Conservation (phyloP, 2,888 invertebrate genomes). For the Scaptomyza polygonia region DNA sequence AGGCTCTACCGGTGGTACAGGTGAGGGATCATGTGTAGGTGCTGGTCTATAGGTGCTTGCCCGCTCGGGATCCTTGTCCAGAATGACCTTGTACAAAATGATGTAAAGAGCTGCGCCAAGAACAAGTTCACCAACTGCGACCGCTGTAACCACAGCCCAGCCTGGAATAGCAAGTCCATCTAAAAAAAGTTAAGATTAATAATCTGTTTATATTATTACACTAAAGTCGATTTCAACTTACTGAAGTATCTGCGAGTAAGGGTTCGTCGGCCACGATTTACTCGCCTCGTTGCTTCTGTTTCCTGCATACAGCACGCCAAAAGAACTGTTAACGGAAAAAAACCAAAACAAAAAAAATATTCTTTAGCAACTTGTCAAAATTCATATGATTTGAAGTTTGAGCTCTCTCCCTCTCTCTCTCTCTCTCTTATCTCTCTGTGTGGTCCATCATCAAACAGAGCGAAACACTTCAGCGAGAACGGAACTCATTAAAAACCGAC, state of each 20-base stretch:
- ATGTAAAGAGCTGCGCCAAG: constrained; percentile 89
- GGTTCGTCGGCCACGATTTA: constrained; percentile 91
- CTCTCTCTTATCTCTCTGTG: too few relatives aligned
- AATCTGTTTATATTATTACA: neutral
- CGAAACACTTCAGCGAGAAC: constrained; percentile 29
- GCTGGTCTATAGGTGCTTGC: constrained; percentile 83
- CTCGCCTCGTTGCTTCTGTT: constrained; percentile 91
- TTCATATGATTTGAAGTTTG: constrained; percentile 28
- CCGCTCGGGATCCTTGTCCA: constrained; percentile 83
- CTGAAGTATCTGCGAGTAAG: constrained; percentile 91
- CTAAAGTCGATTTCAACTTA: constrained; percentile 85
- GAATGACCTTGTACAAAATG: constrained; percentile 88
- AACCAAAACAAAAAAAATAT: constrained; percentile 9
- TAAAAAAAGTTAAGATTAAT: constrained; percentile 70
- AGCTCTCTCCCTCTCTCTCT: too few relatives aligned
- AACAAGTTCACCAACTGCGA: constrained; percentile 89
- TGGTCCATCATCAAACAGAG: constrained; percentile 56
- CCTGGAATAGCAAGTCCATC: constrained; percentile 90
- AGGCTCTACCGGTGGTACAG: constrained; percentile 33
- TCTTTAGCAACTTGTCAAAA: constrained; percentile 33
- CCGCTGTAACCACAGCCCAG: constrained; percentile 90
- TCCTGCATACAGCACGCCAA: constrained; percentile 89
- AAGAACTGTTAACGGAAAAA: constrained; percentile 85
- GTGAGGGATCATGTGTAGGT: constrained; percentile 72
- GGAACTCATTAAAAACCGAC: constrained; percentile 66